Evolutionary conservation across 2,888 invertebrate species (phyloP).

Genomic region (Brachynemurus nebulosus): DNA sequence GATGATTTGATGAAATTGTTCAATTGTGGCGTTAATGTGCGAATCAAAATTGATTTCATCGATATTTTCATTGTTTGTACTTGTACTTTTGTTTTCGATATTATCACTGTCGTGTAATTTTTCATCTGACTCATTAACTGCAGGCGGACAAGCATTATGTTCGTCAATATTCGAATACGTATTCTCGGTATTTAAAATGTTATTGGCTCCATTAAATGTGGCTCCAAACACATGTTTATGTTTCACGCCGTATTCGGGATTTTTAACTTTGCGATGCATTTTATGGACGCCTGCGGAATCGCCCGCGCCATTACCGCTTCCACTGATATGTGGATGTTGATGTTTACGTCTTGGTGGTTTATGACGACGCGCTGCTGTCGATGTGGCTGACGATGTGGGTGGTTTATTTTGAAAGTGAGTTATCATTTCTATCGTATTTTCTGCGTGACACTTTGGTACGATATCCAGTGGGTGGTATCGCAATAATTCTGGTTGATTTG

Average conservation of each 20-base stretch:
- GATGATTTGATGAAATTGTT: no score
- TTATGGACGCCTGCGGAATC: slow-evolving; percentile 9
- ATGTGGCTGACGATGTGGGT: no score
- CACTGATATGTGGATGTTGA: no score
- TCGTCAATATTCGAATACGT: slow-evolving; percentile 2
- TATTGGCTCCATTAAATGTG: slow-evolving; percentile 22
- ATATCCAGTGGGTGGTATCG: not conserved
- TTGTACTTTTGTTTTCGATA: slow-evolving; percentile 1
- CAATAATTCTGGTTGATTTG: not conserved
- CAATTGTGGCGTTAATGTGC: no score
- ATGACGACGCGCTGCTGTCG: not conserved
- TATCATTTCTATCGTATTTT: not conserved
- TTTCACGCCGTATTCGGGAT: slow-evolving; percentile 3
- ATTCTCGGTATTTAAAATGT: slow-evolving; percentile 9
- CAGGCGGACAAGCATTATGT: not conserved
- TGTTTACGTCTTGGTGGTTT: no score
- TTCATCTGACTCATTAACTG: slow-evolving; percentile 10
- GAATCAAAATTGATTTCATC: slow-evolving; percentile 15
- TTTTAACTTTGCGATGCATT: slow-evolving; percentile 5
- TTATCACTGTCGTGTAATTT: not conserved
- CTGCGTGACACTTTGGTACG: not conserved
- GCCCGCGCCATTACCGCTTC: no score
- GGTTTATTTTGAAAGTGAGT: not conserved
- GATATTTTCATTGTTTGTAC: slow-evolving; percentile 12
- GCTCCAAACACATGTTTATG: slow-evolving; percentile 23